Percentiles rank a stretch among this genome's conserved stretches.
Conservation (phyloP, 1,140 invertebrate species). For the Latrodectus geometricus region DNA sequence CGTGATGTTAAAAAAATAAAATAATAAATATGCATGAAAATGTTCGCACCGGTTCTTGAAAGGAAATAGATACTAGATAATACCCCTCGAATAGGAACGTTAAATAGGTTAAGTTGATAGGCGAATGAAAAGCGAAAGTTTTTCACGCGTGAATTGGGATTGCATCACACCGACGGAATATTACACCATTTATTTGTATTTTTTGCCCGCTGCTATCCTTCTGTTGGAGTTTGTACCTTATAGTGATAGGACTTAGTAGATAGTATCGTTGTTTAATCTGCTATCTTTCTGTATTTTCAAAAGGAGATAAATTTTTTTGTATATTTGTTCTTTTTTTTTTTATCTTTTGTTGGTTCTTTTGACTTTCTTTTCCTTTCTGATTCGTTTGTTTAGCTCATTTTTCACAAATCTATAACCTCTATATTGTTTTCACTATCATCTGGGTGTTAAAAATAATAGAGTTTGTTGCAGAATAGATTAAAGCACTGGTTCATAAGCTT, state of each 20-base stretch:
- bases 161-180: neutral
- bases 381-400: no score
- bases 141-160: neutral
- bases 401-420: no score
- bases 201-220: neutral
- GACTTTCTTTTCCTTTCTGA: neutral
- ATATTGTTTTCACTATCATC: no score
- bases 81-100: slow-evolving; percentile 11
- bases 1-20: no score
- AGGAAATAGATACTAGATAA: slow-evolving; percentile 13
- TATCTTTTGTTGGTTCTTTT: neutral
- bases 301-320: neutral
- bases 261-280: neutral
- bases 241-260: neutral
- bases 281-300: no score
- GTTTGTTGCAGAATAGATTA: no score
- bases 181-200: neutral
- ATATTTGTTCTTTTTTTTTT: neutral
- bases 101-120: slow-evolving; percentile 62
- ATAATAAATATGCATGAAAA: no score
- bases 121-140: slow-evolving; percentile 2
- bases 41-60: neutral
- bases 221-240: neutral
- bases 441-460: no score
- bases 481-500: no score